Evolutionary conservation across 2,113 vertebrate genomes (phyloP).

Genomic region (Osmerus eperlanus): DNA sequence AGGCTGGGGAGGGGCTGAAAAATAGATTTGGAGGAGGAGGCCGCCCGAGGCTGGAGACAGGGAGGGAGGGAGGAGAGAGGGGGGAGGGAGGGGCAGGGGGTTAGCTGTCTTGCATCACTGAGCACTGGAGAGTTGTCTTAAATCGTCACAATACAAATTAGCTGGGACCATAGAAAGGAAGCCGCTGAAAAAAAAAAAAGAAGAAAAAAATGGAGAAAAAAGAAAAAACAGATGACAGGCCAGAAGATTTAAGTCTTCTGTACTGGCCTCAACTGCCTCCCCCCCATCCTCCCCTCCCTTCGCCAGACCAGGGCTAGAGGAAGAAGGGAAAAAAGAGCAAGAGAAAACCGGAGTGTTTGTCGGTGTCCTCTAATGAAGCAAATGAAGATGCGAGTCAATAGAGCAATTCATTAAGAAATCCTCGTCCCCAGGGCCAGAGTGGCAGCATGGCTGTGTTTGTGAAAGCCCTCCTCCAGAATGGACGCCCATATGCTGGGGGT

Average conservation of each 20-base stretch:
- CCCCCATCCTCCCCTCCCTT: slow-evolving; percentile 20
- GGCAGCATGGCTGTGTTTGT: slow-evolving; percentile 81
- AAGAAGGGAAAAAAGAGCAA: slow-evolving; percentile 67
- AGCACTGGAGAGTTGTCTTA: slow-evolving; percentile 82
- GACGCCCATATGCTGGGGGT: slow-evolving; percentile 95
- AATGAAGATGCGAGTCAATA: slow-evolving; percentile 96
- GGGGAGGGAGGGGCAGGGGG: slow-evolving; percentile 57
- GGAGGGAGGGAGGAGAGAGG: slow-evolving; percentile 32
- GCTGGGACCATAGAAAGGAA: slow-evolving; percentile 73
- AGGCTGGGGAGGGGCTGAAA: slow-evolving; percentile 74
- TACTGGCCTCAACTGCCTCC: slow-evolving; percentile 53
- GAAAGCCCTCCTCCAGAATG: slow-evolving; percentile 87
- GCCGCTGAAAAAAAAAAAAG: slow-evolving; percentile 13
- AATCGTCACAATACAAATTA: slow-evolving; percentile 92
- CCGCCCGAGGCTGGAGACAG: slow-evolving; percentile 58
- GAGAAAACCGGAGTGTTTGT: slow-evolving; percentile 78
- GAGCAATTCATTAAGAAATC: slow-evolving; percentile 99
- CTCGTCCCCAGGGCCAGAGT: slow-evolving; percentile 88
- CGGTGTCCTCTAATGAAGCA: slow-evolving; percentile 94
- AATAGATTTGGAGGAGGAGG: slow-evolving; percentile 79
- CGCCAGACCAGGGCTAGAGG: slow-evolving; percentile 47
- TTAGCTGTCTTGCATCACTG: slow-evolving; percentile 75
- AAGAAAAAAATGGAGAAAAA: slow-evolving; percentile 20
- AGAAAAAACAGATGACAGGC: slow-evolving; percentile 79
- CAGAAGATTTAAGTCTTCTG: slow-evolving; percentile 82